Percentiles rank a stretch among this genome's conserved stretches.
phyloP scores from a whole-genome alignment of 2,888 invertebrate species.

The Lobophora halterata region DNA sequence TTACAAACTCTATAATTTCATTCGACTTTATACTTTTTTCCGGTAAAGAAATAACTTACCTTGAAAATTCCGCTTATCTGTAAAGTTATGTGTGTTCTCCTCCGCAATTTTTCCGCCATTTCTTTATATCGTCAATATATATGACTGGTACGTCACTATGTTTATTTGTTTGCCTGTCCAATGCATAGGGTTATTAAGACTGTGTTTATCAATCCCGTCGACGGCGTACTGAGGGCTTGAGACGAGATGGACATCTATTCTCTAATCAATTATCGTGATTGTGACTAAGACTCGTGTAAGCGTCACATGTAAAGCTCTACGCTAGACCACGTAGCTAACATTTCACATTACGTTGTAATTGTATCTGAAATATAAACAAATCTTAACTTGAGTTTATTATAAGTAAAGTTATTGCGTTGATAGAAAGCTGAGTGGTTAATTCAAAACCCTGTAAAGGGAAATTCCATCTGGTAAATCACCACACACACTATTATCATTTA shows the following conservation, averaged over 20 bases:
- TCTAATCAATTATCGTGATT: constrained; percentile 37
- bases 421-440: too few relatives aligned
- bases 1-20: too few relatives aligned
- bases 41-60: constrained; percentile 11
- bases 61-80: constrained; percentile 1
- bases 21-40: too few relatives aligned
- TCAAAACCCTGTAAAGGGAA: too few relatives aligned
- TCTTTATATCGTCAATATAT: constrained; percentile 13
- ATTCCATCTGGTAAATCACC: too few relatives aligned
- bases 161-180: constrained; percentile 15
- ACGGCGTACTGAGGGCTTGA: constrained; percentile 43
- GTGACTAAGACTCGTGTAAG: constrained; percentile 33
- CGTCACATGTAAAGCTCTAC: constrained; percentile 33
- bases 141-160: constrained; percentile 21
- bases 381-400: too few relatives aligned
- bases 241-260: constrained; percentile 43
- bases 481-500: too few relatives aligned
- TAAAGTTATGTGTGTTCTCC: constrained; percentile 7
- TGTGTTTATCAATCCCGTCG: constrained; percentile 39
- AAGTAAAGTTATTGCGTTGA: too few relatives aligned
- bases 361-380: background rate
- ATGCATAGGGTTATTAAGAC: constrained; percentile 26
- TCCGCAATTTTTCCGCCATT: constrained; percentile 27
- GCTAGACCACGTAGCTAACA: constrained; percentile 3
- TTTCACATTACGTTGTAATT: background rate